Evolutionary conservation across 2,113 vertebrate species (phyloP).

Genomic region (Saguinus imperator): DNA sequence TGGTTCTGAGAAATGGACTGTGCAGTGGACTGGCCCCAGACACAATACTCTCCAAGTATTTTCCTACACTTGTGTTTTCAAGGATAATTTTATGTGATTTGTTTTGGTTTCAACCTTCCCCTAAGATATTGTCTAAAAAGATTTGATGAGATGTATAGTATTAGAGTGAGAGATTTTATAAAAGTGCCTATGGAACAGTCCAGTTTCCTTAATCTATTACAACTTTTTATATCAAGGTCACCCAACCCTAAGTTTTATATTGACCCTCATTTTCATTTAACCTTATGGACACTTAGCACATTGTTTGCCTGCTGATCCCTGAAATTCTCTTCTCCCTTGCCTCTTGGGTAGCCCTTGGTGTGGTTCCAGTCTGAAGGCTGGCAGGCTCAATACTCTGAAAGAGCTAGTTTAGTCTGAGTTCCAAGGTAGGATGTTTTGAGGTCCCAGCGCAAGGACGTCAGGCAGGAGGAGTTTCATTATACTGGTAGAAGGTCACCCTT

Average conservation of each 20-base stretch:
- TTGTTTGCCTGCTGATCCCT: not conserved
- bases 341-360: not conserved
- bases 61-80: not conserved
- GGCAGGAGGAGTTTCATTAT: not conserved
- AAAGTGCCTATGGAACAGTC: not conserved
- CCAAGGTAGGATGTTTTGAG: not conserved
- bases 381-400: not conserved
- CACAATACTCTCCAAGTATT: not conserved
- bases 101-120: not conserved
- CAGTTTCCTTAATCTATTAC: not conserved
- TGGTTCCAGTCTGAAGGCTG: not conserved
- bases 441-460: not conserved
- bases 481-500: not conserved
- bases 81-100: slow-evolving; percentile 22
- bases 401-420: not conserved
- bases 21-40: not conserved
- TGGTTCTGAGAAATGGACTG: not conserved
- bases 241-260: not conserved
- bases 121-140: slow-evolving; percentile 36
- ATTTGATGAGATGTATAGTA: not conserved
- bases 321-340: not conserved
- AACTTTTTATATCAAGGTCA: not conserved
- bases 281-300: not conserved
- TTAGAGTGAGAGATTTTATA: not conserved
- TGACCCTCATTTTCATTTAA: not conserved